Conservation (phyloP, 2,113 vertebrate genomes). For the Pithys albifrons region DNA sequence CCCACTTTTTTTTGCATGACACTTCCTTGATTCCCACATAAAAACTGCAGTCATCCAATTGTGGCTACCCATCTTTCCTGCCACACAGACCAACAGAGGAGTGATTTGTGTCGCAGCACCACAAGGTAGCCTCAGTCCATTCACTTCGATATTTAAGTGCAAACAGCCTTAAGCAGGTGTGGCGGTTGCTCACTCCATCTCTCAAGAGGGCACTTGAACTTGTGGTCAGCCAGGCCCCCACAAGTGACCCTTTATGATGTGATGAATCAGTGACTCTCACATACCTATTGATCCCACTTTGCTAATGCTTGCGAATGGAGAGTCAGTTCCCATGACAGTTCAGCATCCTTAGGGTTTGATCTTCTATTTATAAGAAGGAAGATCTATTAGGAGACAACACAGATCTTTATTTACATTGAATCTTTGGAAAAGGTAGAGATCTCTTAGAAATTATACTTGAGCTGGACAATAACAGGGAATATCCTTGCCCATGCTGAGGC, state of each 20-base stretch:
- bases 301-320: neutral
- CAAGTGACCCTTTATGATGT: neutral
- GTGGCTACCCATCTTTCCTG: conserved; percentile 2
- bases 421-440: neutral
- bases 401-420: neutral
- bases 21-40: neutral
- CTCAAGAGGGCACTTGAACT: neutral
- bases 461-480: neutral
- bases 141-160: neutral
- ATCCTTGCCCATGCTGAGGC: neutral
- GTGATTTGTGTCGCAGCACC: neutral
- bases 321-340: neutral
- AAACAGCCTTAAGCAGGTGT: neutral
- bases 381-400: neutral
- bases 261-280: neutral
- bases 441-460: neutral
- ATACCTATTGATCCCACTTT: neutral
- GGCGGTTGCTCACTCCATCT: neutral
- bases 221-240: neutral
- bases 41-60: neutral
- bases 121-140: neutral
- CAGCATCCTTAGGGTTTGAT: neutral
- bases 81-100: neutral
- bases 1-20: conserved; percentile 27
- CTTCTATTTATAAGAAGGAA: neutral